Conservation (phyloP, 2,888 invertebrate species). For the Lamellibrachia columna region DNA sequence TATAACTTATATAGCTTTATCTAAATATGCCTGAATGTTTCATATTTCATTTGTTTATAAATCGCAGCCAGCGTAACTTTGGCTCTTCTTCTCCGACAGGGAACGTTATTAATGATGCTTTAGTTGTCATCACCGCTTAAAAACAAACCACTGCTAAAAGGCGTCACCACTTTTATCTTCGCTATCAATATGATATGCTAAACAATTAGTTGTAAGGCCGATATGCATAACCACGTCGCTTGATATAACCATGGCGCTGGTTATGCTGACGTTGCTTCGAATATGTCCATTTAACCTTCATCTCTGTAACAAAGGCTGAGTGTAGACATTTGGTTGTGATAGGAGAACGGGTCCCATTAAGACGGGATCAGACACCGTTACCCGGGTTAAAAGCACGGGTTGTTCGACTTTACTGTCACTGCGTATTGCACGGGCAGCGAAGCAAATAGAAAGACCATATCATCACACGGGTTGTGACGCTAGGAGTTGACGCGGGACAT, state of each 20-base stretch:
- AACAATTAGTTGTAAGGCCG: not conserved
- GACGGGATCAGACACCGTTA: not conserved
- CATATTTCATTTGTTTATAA: not conserved
- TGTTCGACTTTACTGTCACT: not conserved
- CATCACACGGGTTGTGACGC: not conserved
- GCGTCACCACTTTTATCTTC: not conserved
- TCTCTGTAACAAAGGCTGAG: not conserved
- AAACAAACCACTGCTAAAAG: not conserved
- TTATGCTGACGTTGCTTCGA: not conserved
- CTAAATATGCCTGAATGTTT: not conserved
- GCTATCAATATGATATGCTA: not conserved
- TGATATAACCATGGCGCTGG: too few species aligned
- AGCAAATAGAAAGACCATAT: not conserved
- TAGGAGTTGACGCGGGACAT: not conserved
- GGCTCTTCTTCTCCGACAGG: not conserved
- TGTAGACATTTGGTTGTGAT: not conserved
- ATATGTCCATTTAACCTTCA: not conserved
- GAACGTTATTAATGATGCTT: not conserved
- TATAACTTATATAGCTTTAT: not conserved
- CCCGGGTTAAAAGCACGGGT: not conserved
- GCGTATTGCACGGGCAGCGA: not conserved
- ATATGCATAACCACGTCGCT: not conserved
- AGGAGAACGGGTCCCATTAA: not conserved
- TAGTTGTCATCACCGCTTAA: not conserved
- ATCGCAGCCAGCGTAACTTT: not conserved